Percentiles rank a stretch among this genome's conserved stretches.
Conservation (phyloP, 2,797 vertebrate species). For the Lagocephalus sceleratus region DNA sequence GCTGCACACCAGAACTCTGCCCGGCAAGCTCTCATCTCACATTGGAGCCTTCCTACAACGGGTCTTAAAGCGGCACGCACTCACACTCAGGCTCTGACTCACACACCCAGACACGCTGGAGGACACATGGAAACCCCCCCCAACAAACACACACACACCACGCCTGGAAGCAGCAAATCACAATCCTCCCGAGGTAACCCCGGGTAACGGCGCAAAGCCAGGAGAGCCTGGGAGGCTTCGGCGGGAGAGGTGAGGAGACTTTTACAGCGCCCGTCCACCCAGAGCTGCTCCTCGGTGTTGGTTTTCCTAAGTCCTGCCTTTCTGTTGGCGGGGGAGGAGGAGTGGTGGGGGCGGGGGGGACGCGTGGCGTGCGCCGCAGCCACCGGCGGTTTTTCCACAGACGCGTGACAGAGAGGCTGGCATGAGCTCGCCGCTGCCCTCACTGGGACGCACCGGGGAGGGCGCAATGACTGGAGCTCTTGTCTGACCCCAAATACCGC, state of each 20-base stretch:
- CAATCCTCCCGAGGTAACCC: constrained; percentile 61
- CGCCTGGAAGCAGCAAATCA: constrained; percentile 61
- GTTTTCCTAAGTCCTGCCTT: constrained; percentile 79
- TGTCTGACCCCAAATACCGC: constrained; percentile 85
- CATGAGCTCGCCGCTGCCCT: constrained; percentile 56
- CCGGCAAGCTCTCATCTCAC: constrained; percentile 68
- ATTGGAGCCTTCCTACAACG: constrained; percentile 64
- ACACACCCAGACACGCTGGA: constrained; percentile 53
- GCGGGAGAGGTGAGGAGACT: constrained; percentile 41
- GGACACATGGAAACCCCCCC: constrained; percentile 72
- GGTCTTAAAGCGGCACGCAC: constrained; percentile 67
- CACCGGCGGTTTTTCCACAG: constrained; percentile 81
- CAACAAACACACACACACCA: constrained; percentile 16
- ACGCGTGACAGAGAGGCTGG: constrained; percentile 72
- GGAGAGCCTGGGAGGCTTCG: constrained; percentile 41
- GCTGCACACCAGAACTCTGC: constrained; percentile 57
- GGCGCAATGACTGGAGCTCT: constrained; percentile 79
- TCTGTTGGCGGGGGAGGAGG: constrained; percentile 81
- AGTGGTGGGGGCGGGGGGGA: too few relatives aligned
- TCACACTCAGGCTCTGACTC: constrained; percentile 63
- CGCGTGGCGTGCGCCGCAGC: too few relatives aligned
- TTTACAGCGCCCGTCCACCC: constrained; percentile 49
- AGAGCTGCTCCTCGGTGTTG: constrained; percentile 32
- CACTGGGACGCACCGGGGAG: constrained; percentile 74
- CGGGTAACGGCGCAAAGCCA: constrained; percentile 53